A percentile compares a stretch with the other conserved stretches of the same genome.
Evolutionary conservation across 1,140 invertebrate species (phyloP).

Genomic region (Drosophila sucinea): DNA sequence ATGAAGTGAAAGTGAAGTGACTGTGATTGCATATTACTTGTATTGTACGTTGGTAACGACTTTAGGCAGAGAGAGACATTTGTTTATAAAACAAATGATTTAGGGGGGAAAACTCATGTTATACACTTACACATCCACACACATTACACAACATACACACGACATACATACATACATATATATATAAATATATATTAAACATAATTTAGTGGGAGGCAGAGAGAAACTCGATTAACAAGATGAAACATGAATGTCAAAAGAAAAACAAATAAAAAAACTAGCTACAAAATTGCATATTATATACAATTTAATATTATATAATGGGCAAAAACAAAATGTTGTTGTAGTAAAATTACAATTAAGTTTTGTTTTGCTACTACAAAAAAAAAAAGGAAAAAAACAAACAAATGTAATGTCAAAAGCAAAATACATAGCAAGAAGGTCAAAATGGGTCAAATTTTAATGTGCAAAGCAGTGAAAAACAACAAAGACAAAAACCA

Average conservation of each 20-base stretch:
- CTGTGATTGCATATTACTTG: conserved; percentile 5
- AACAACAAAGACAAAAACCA: conserved; percentile 19
- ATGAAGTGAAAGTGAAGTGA: conserved; percentile 1
- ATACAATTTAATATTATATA: conserved; percentile 74
- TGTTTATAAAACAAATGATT: conserved; percentile 74
- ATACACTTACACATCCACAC: conserved; percentile 42
- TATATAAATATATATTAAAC: conserved; percentile 25
- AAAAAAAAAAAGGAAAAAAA: conserved; percentile 39
- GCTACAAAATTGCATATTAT: conserved; percentile 80
- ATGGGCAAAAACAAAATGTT: conserved; percentile 76
- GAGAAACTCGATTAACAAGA: conserved; percentile 16
- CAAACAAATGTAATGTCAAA: conserved; percentile 17
- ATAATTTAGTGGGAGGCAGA: conserved; percentile 37
- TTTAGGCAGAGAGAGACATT: conserved; percentile 10
- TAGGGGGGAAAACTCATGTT: conserved; percentile 26
- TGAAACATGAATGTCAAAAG: conserved; percentile 57
- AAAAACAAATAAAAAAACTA: conserved; percentile 44
- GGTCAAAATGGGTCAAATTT: conserved; percentile 70
- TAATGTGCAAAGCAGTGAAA: conserved; percentile 57
- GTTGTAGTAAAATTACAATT: conserved; percentile 80
- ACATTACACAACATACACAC: conserved; percentile 31
- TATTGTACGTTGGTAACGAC: not conserved
- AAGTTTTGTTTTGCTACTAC: conserved; percentile 78
- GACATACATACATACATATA: conserved; percentile 29
- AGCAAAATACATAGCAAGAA: conserved; percentile 52